Evolutionary conservation across 2,888 invertebrate genomes (phyloP).

Genomic region (Diadromus collaris): DNA sequence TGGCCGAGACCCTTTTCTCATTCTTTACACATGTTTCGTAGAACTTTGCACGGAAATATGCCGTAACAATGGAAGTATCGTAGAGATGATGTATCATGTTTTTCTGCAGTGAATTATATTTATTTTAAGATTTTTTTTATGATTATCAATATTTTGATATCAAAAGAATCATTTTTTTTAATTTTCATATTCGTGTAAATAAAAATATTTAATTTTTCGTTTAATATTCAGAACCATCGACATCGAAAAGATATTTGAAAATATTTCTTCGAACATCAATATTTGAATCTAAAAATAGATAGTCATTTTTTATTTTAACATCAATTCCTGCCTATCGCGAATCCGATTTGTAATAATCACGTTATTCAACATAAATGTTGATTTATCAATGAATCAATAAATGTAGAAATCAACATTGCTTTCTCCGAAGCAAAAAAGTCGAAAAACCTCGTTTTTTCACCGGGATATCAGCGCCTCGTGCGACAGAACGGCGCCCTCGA

Average conservation of each 20-base stretch:
- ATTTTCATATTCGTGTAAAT: too few species aligned
- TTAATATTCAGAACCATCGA: too few species aligned
- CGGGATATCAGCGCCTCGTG: background rate
- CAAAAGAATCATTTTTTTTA: background rate
- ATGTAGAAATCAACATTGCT: background rate
- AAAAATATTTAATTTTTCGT: too few species aligned
- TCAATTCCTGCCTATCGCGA: too few species aligned
- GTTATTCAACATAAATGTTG: too few species aligned
- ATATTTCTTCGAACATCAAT: background rate
- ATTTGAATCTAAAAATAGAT: background rate
- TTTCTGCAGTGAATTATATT: background rate
- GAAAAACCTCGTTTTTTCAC: background rate
- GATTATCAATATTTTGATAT: background rate
- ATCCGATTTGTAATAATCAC: too few species aligned
- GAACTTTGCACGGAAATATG: background rate
- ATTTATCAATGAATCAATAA: too few species aligned
- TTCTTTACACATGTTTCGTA: conserved; percentile 3
- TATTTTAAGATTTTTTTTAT: background rate
- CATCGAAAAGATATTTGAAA: too few species aligned
- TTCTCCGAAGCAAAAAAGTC: background rate
- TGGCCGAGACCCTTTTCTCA: background rate
- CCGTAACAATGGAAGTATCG: background rate
- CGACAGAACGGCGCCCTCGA: background rate
- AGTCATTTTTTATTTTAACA: background rate
- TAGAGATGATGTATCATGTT: background rate